Base-by-base conservation (phyloP, 2,888 invertebrate genomes). In the Cryptophagus acutangulus region DNA sequence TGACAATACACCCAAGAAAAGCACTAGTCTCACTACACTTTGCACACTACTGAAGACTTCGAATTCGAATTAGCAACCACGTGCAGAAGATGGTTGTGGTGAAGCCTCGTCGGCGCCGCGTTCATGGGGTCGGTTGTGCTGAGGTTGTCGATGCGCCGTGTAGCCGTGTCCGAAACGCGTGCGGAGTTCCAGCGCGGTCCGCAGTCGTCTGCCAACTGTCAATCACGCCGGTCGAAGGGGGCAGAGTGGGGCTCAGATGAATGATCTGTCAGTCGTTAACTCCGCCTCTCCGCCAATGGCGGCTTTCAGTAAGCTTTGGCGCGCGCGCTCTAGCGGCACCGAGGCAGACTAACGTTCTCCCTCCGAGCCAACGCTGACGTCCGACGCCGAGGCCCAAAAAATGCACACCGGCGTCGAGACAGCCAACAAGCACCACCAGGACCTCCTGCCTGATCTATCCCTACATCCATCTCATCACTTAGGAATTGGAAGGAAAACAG, bases 171-270 rank as follows among this genome's bases (percentile, higher is more conserved):
- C 62, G 61, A 58, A 65, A 59, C 65, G 65, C 67, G 67, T 66
- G 64, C 71, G 71, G 67, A 74, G 75, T 67, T 74, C 74, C 74
- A 75, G 74, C 76, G 76, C 75, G 74, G 69, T 74, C 75, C 75
- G 76, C 74, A 74, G 76, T 75, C 76, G 74, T 75, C 76, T 76
- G 76, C 76, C 74, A 77, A 76, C 77, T 76, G 77, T 77, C 77
- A 76, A 77, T 77, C 77, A 76, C 73, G 71, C 71, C 70, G 69
- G 65, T 59, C 65, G 66, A 66, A 67, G 66, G 66, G 69, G 68
- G 65, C 65, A 72, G 74, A 74, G 75, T 74, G 75, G 75, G 74
- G 70, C 64, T 62, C 62, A 65, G 67, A 71, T 70, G 71, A 70
- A 69, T 70, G 69, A 68, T 69, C 68, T 68, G 69, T 70, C 69